Evolutionary conservation across 2,113 vertebrate species (phyloP), one percentile per base, ranked within the genome.

Genomic region (Tyrannus savana): DNA sequence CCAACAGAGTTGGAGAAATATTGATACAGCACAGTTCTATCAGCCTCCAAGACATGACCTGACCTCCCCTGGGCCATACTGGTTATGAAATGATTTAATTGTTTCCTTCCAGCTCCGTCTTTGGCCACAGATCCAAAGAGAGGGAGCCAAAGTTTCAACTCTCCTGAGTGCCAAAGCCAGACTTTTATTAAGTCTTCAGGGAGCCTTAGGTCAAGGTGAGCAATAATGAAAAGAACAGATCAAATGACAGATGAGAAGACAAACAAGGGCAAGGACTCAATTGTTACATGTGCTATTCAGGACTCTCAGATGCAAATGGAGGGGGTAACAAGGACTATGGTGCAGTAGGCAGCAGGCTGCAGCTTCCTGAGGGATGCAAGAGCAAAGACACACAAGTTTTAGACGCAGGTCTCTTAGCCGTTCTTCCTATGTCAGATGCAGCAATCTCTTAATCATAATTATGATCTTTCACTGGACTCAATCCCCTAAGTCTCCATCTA

Each of bases 241-340:
- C 69, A 81, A 77, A 85, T 22, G 8, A 41, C 23, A 68, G 7
- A 12, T 30, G 49, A 78, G 73, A 82, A 7, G 24, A 86, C 8
- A 31, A 67, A n/a, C 4, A 71, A 46, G 63, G 13, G 10, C 14
- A 24, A 64, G 39, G 39, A 69, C 10, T 72, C n/a, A 18, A 19
- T 12, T 59, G 53, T 69, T 59, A 44, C 28, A 0, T 21, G 5
- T 44, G 31, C 12, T 68, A 4, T 30, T 55, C 59, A 49, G 42
- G 27, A 56, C 30, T 31, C 21, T 53, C 31, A 23, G 49, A 44
- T 60, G 33, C 31, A 62, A 76, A 42, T 27, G 16, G 27, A 72
- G 10, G 4, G 14, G 14, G 6, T 42, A 58, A 47, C 1, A 4
- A 71, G 42, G 27, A 28, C 17, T 1, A 0, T 19, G 12, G 14